Conservation (phyloP, 2,797 vertebrate genomes). For the Etheostoma perlongum region DNA sequence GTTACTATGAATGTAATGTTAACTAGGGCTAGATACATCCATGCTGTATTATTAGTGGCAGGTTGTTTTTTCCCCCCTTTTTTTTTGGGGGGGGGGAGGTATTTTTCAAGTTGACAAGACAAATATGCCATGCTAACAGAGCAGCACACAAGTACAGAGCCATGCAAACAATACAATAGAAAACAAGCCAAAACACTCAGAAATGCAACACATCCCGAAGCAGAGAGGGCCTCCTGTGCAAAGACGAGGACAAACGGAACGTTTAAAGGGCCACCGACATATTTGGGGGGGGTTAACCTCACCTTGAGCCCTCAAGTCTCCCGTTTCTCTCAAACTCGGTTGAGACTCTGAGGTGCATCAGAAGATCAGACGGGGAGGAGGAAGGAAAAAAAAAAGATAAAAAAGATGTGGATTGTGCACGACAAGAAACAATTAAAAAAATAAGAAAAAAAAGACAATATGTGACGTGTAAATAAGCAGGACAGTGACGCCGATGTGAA, state of each 20-base stretch:
- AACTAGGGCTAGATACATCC: constrained; percentile 29
- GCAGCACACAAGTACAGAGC: constrained; percentile 29
- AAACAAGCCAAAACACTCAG: not conserved
- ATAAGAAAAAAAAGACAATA: constrained; percentile 26
- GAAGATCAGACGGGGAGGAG: constrained; percentile 84
- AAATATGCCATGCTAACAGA: constrained; percentile 59
- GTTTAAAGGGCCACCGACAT: not conserved
- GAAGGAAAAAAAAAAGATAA: constrained; percentile 70
- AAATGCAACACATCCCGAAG: constrained; percentile 15
- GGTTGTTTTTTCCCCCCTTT: not conserved
- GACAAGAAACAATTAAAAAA: constrained; percentile 80
- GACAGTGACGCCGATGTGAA: constrained; percentile 36
- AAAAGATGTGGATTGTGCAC: constrained; percentile 69
- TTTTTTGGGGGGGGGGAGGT: not conserved
- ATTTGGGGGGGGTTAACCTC: constrained; percentile 77
- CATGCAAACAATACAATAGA: constrained; percentile 53
- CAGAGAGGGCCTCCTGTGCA: constrained; percentile 24
- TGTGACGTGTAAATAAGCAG: constrained; percentile 26
- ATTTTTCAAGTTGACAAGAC: constrained; percentile 6
- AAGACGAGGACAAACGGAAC: constrained; percentile 42
- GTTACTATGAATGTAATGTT: constrained; percentile 21
- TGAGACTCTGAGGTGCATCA: constrained; percentile 91
- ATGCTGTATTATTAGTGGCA: constrained; percentile 22
- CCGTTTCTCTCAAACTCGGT: constrained; percentile 99
- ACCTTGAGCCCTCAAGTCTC: constrained; percentile 99